Evolutionary conservation across 2,797 vertebrate genomes (phyloP).

Genomic region (Manis javanica): DNA sequence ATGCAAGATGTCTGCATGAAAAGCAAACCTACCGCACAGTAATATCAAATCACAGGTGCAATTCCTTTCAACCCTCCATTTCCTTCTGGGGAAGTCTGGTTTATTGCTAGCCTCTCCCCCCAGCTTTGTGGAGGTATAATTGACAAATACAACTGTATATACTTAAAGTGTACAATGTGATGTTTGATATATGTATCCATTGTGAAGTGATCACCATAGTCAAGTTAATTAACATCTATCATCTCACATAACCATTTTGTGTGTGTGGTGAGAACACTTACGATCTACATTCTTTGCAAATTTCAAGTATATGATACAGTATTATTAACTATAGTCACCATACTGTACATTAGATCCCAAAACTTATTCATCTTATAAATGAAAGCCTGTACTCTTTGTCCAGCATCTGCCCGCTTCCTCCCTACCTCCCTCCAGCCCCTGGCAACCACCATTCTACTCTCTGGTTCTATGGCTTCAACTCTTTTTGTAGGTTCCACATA

Average conservation of each 20-base stretch:
- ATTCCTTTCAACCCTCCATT: not conserved
- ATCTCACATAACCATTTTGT: too few relatives aligned
- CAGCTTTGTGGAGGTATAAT: not conserved
- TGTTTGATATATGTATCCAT: not conserved
- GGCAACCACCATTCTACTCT: not conserved
- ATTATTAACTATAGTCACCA: not conserved
- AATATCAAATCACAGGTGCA: not conserved
- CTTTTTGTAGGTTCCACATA: not conserved
- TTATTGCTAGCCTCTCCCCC: not conserved
- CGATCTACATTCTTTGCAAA: not conserved
- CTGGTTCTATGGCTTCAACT: not conserved
- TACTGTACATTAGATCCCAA: not conserved
- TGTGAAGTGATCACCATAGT: not conserved
- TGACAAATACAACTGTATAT: not conserved
- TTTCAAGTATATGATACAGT: not conserved
- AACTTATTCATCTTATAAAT: too few relatives aligned
- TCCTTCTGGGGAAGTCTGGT: not conserved
- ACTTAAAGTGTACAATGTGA: not conserved
- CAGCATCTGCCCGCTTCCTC: accelerated
- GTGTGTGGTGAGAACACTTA: not conserved
- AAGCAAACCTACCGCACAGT: not conserved
- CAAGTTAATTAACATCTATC: not conserved
- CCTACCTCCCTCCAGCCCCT: not conserved
- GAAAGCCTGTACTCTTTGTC: not conserved
- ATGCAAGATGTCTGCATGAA: not conserved